These are phyloP conservation scores for Coregonus clupeaformis DNA, from an alignment of 2,113 vertebrate species.

Conservation along the genomic window DNA sequence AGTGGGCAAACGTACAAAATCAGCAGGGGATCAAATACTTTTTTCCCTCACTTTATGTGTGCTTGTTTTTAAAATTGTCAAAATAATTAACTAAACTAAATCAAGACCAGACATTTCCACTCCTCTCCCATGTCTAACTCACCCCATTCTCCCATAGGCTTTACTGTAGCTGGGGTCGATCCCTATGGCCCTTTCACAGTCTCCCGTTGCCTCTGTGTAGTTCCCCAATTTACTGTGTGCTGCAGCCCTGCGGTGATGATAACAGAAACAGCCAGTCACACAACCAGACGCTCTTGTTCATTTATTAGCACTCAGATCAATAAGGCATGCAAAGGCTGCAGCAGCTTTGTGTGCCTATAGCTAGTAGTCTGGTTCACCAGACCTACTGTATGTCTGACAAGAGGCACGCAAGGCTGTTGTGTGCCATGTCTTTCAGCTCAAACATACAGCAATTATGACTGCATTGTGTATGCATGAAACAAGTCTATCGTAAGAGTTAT, in stretches of 20 bases:
- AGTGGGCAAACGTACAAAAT: too few species aligned
- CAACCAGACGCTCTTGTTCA: not conserved
- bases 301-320: conserved; percentile 6
- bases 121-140: conserved; percentile 51
- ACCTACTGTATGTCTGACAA: not conserved
- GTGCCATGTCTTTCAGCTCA: not conserved
- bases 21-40: too few species aligned
- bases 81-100: too few species aligned
- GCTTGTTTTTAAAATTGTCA: too few species aligned
- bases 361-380: not conserved
- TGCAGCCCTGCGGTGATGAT: conserved; percentile 80
- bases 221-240: conserved; percentile 93
- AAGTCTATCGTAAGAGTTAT: not conserved
- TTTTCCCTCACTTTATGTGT: too few species aligned
- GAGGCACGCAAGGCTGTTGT: too few species aligned
- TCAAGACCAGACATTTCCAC: not conserved
- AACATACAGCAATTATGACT: not conserved
- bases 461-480: not conserved
- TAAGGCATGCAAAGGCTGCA: not conserved
- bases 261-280: not conserved
- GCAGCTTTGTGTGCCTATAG: not conserved
- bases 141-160: conserved; percentile 98
- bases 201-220: conserved; percentile 87
- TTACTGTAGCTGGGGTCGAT: conserved; percentile 97
- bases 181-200: conserved; percentile 92